These are phyloP conservation scores for Lordiphosa clarofinis DNA, from an alignment of 1,140 invertebrate genomes.

Conservation along the genomic window DNA sequence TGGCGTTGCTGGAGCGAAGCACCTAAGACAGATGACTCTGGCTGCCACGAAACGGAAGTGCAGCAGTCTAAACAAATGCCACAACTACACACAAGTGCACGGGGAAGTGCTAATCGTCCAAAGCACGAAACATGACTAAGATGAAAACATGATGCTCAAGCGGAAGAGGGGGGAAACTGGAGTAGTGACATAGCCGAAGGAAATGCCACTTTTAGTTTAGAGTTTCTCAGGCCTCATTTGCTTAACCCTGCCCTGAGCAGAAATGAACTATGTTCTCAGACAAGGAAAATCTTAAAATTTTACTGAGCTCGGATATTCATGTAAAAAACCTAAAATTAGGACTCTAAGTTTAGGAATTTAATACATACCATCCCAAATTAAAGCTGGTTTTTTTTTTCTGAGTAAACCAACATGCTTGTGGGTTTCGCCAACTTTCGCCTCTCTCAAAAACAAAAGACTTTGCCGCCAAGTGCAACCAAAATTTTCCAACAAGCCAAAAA, in stretches of 20 bases:
- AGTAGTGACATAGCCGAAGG: no score
- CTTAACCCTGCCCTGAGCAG: no score
- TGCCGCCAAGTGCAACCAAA: conserved; percentile 46
- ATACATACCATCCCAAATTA: no score
- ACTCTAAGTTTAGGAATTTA: no score
- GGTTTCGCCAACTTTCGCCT: conserved; percentile 45
- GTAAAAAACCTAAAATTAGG: no score
- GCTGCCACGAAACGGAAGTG: conserved; percentile 60
- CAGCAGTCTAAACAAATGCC: conserved; percentile 73
- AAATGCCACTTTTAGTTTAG: no score
- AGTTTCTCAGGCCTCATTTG: no score
- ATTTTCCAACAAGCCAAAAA: conserved; percentile 15
- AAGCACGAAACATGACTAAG: conserved; percentile 51
- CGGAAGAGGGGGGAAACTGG: no score
- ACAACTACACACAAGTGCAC: conserved; percentile 32
- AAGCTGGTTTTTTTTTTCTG: neutral
- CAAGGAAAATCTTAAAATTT: no score
- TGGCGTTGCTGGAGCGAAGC: conserved; percentile 32
- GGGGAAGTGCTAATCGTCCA: conserved; percentile 68
- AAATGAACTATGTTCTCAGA: neutral
- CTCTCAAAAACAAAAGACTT: conserved; percentile 32
- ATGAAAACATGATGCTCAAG: conserved; percentile 14
- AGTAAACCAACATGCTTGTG: neutral
- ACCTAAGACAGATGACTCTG: conserved; percentile 29
- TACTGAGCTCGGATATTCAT: no score